Conservation (phyloP, 2,797 vertebrate species). For the Mus caroli region DNA sequence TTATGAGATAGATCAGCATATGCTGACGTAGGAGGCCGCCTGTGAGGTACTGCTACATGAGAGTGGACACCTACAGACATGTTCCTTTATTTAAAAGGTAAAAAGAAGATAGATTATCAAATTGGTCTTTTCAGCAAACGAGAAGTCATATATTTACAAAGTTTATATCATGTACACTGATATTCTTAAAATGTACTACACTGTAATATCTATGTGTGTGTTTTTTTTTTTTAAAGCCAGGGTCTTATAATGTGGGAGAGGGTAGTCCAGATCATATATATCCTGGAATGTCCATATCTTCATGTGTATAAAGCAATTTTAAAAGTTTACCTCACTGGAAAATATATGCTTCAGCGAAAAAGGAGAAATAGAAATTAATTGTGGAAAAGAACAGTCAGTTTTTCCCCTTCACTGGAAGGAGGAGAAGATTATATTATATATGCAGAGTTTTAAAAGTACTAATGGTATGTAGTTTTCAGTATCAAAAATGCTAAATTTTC, state of each 20-base stretch:
- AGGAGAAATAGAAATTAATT: neutral
- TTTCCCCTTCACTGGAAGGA: too few species aligned
- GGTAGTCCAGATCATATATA: neutral
- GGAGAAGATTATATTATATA: neutral
- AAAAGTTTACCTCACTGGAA: neutral
- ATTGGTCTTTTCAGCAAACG: neutral
- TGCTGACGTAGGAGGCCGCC: neutral
- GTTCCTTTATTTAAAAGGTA: neutral
- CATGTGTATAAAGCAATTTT: neutral
- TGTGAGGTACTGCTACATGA: neutral
- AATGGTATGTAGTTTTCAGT: neutral
- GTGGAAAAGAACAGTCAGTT: neutral
- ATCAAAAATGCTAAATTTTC: neutral
- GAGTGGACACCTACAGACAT: neutral
- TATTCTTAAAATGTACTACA: neutral
- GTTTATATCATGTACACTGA: neutral
- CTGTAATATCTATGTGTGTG: neutral
- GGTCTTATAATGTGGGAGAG: neutral
- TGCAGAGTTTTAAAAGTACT: neutral
- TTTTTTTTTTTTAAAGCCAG: too few species aligned
- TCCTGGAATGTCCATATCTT: too few species aligned
- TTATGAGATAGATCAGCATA: neutral
- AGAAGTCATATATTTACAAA: neutral
- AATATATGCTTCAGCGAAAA: neutral
- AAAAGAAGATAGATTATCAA: neutral